These are phyloP conservation scores for Lagopus leucura DNA, from an alignment of 2,113 vertebrate species.

Conservation along the genomic window DNA sequence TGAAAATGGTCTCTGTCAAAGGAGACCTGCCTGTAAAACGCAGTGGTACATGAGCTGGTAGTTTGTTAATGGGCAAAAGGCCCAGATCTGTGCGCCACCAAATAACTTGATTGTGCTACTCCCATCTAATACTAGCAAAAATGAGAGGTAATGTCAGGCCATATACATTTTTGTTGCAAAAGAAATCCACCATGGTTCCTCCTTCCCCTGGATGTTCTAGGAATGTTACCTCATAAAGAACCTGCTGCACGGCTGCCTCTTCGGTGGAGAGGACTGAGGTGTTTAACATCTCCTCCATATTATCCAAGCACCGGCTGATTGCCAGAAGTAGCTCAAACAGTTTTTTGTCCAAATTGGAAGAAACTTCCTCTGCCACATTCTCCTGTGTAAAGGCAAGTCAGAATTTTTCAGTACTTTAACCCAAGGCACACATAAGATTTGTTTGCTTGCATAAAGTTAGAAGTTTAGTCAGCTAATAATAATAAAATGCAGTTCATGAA, in stretches of 20 bases:
- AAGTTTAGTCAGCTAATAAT: neutral
- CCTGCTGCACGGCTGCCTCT: constrained; percentile 71
- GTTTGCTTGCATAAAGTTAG: fast-evolving
- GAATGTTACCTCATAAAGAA: constrained; percentile 78
- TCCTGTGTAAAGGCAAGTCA: constrained; percentile 68
- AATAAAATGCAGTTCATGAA: neutral
- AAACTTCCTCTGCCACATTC: constrained; percentile 48
- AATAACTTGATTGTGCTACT: neutral
- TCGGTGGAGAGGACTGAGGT: constrained; percentile 54
- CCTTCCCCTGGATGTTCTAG: neutral
- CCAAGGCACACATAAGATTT: neutral
- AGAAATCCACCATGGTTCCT: neutral
- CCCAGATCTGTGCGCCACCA: neutral
- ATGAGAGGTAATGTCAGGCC: neutral
- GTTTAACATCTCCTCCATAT: constrained; percentile 77
- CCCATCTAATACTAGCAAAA: neutral
- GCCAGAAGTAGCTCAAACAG: constrained; percentile 83
- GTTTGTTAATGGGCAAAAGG: neutral
- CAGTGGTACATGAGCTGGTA: neutral
- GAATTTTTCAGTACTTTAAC: neutral
- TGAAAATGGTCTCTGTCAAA: neutral
- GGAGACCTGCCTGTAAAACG: neutral
- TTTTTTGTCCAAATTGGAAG: constrained; percentile 77
- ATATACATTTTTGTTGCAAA: neutral
- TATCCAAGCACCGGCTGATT: constrained; percentile 79